Percentiles rank a stretch among this genome's conserved stretches.
Conservation (phyloP, 1,140 invertebrate species). For the Atta texana region DNA sequence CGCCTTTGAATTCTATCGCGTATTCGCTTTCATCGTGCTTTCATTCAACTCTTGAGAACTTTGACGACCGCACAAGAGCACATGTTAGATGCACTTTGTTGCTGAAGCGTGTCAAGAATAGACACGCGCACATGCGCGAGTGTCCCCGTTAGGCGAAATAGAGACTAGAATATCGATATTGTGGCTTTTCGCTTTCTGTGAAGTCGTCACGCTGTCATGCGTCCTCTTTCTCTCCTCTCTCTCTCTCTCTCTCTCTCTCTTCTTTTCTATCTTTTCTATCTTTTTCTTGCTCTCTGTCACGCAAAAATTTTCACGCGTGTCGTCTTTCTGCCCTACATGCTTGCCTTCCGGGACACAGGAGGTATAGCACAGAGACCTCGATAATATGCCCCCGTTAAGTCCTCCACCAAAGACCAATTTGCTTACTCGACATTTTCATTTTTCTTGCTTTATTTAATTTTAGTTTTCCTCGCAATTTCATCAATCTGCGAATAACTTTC, state of each 20-base stretch:
- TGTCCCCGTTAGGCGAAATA: conserved; percentile 45
- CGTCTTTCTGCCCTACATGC: conserved; percentile 83
- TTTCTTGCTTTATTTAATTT: conserved; percentile 3
- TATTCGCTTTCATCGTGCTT: conserved; percentile 37
- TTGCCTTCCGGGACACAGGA: conserved; percentile 83
- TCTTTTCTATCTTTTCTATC: neutral
- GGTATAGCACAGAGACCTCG: conserved; percentile 78
- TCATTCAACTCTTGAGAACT: conserved; percentile 39
- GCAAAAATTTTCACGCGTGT: conserved; percentile 80
- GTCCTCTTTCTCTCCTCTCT: neutral
- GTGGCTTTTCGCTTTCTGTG: conserved; percentile 69
- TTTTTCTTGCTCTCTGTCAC: conserved; percentile 38
- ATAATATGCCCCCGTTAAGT: conserved; percentile 38
- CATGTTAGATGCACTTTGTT: conserved; percentile 49
- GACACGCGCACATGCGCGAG: conserved; percentile 53
- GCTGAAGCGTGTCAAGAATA: conserved; percentile 43
- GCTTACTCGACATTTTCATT: conserved; percentile 38
- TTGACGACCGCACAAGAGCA: conserved; percentile 56
- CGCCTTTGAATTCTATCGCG: conserved; percentile 26
- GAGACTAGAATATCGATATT: conserved; percentile 50
- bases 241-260: conserved; percentile 12
- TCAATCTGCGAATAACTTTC: neutral
- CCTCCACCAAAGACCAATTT: neutral
- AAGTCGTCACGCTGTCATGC: conserved; percentile 47
- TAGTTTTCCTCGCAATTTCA: neutral